A percentile compares a stretch with the other conserved stretches of the same genome.
Evolutionary conservation across 2,797 vertebrate species (phyloP).

Genomic region (Danio albolineatus): DNA sequence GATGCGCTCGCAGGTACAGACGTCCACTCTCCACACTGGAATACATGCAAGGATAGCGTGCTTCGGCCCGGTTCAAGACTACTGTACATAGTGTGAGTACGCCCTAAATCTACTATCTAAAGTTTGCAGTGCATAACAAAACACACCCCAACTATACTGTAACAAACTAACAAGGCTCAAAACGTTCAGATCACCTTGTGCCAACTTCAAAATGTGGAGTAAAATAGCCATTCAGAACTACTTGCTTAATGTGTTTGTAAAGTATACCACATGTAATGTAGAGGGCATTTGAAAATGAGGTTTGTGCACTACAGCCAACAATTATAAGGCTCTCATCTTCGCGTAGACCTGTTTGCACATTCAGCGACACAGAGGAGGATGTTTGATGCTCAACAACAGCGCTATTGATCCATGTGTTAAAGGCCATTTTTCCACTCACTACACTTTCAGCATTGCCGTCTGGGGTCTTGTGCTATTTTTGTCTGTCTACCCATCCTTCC

Average conservation of each 20-base stretch:
- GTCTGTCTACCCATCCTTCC: not conserved
- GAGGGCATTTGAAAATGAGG: not conserved
- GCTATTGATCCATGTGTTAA: slow-evolving; percentile 34
- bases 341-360: slow-evolving; percentile 6
- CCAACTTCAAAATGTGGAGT: not conserved
- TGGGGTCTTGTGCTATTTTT: slow-evolving; percentile 34
- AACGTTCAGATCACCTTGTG: too few species aligned
- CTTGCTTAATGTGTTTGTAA: not conserved
- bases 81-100: too few species aligned
- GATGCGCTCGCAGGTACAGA: too few species aligned
- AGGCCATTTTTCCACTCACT: slow-evolving; percentile 40
- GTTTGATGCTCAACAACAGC: slow-evolving; percentile 25
- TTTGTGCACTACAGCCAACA: not conserved
- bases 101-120: too few species aligned
- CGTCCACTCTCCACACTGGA: too few species aligned
- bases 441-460: slow-evolving; percentile 20
- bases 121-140: too few species aligned
- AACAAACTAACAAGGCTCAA: too few species aligned
- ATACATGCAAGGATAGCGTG: too few species aligned
- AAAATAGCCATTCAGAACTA: not conserved
- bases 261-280: not conserved
- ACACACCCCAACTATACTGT: too few species aligned
- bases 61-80: too few species aligned
- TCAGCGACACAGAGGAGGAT: slow-evolving; percentile 7
- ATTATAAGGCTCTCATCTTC: too few species aligned